Evolutionary conservation across 2,888 invertebrate genomes (phyloP).

Genomic region (Ryuthela nishihirai): DNA sequence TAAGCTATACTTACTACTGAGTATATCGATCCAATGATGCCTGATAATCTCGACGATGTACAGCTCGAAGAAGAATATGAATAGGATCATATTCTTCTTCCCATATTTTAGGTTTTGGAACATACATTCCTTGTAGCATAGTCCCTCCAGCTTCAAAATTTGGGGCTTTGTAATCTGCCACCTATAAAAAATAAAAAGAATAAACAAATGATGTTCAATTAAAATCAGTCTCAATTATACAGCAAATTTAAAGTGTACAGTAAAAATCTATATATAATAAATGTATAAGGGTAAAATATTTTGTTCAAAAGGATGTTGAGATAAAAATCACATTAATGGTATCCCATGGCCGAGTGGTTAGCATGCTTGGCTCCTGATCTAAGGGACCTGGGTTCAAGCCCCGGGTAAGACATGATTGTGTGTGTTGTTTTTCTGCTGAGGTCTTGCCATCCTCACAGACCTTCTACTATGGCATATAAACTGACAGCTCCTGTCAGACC

Average conservation of each 20-base stretch:
- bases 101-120: constrained; percentile 74
- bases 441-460: too few species aligned
- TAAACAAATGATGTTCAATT: not conserved
- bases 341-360: too few species aligned
- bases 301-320: too few species aligned
- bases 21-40: constrained; percentile 89
- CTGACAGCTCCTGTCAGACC: too few species aligned
- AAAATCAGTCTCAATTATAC: constrained; percentile 15
- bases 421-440: too few species aligned
- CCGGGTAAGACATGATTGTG: too few species aligned
- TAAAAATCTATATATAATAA: too few species aligned
- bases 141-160: constrained; percentile 72
- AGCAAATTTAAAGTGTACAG: constrained; percentile 5
- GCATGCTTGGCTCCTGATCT: too few species aligned
- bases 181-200: constrained; percentile 51
- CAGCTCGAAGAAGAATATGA: constrained; percentile 83
- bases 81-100: constrained; percentile 89
- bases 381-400: too few species aligned
- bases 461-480: too few species aligned
- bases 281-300: too few species aligned
- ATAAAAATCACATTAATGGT: too few species aligned
- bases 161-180: constrained; percentile 82
- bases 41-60: constrained; percentile 89
- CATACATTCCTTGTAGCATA: constrained; percentile 78
- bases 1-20: constrained; percentile 76